phyloP scores from a whole-genome alignment of 2,113 vertebrate genomes.

The Festucalex cinctus region DNA sequence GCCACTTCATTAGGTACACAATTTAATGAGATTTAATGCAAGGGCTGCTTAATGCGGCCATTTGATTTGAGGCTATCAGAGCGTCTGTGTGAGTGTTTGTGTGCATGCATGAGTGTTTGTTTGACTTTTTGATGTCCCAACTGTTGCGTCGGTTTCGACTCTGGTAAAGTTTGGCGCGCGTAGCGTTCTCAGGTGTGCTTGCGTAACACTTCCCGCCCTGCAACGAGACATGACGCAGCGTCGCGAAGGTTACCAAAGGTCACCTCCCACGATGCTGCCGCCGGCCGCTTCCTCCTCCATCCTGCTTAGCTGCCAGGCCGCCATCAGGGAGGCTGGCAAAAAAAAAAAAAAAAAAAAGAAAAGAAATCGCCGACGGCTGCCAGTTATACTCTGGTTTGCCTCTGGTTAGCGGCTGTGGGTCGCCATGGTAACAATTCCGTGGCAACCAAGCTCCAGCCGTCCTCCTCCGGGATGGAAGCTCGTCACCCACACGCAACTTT shows the following conservation, averaged over 20 bases:
- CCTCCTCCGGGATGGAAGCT: neutral
- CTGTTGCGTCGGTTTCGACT: neutral
- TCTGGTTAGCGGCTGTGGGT: constrained; percentile 62
- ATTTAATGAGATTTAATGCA: neutral
- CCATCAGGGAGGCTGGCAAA: constrained; percentile 49
- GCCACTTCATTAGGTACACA: neutral
- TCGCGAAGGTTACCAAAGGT: constrained; percentile 35
- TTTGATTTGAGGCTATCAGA: too few relatives aligned
- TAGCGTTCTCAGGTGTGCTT: constrained; percentile 25
- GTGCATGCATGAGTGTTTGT: too few relatives aligned
- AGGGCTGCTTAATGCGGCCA: too few relatives aligned
- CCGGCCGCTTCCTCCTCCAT: constrained; percentile 28
- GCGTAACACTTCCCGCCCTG: constrained; percentile 39
- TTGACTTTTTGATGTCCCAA: neutral
- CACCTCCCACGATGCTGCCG: constrained; percentile 47
- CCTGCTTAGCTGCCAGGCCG: constrained; percentile 58
- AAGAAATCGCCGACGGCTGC: constrained; percentile 1
- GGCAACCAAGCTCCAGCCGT: constrained; percentile 54
- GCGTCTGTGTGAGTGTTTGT: too few relatives aligned
- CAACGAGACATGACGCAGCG: constrained; percentile 44
- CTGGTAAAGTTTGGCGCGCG: neutral
- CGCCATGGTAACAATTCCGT: constrained; percentile 62
- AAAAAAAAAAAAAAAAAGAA: neutral
- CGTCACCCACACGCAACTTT: neutral
- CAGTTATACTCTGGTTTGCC: constrained; percentile 58